Evolutionary conservation across 2,797 vertebrate genomes (phyloP).

Genomic region (Microchirus variegatus): DNA sequence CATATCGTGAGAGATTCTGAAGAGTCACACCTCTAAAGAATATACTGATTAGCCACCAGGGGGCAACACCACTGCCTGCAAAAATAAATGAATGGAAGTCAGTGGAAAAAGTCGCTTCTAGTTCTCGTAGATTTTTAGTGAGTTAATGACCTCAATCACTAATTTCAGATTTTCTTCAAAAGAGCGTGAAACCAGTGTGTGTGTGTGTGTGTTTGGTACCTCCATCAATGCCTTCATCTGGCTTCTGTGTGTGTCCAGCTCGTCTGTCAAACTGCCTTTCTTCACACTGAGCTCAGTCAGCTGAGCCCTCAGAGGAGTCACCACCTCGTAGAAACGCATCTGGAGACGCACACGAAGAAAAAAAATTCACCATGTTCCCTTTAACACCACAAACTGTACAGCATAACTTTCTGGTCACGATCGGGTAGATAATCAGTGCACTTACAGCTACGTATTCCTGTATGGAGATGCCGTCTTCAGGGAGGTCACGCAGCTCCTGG

Average conservation of each 20-base stretch:
- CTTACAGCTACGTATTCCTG: conserved; percentile 95
- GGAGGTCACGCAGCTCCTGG: conserved; percentile 83
- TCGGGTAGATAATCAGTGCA: not conserved
- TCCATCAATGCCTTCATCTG: conserved; percentile 89
- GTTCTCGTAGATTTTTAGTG: no score
- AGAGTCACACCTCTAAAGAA: no score
- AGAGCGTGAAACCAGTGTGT: not conserved
- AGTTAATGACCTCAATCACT: no score
- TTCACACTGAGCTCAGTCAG: conserved; percentile 84
- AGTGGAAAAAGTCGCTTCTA: no score
- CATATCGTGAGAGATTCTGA: no score
- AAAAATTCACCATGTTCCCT: not conserved
- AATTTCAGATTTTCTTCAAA: no score
- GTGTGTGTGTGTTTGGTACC: conserved; percentile 71
- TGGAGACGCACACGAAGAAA: conserved; percentile 21
- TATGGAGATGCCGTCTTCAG: conserved; percentile 93
- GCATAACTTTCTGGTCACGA: not conserved
- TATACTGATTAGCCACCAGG: no score
- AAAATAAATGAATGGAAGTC: no score
- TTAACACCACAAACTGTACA: not conserved
- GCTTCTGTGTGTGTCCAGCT: conserved; percentile 82
- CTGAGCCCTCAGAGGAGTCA: conserved; percentile 86
- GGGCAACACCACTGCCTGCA: no score
- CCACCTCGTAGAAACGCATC: conserved; percentile 87
- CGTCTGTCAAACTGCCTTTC: conserved; percentile 83